Percentiles rank a stretch among this genome's conserved stretches.
These are phyloP conservation scores for Halcyon senegalensis DNA, from an alignment of 2,113 vertebrate species.

Conservation along the genomic window DNA sequence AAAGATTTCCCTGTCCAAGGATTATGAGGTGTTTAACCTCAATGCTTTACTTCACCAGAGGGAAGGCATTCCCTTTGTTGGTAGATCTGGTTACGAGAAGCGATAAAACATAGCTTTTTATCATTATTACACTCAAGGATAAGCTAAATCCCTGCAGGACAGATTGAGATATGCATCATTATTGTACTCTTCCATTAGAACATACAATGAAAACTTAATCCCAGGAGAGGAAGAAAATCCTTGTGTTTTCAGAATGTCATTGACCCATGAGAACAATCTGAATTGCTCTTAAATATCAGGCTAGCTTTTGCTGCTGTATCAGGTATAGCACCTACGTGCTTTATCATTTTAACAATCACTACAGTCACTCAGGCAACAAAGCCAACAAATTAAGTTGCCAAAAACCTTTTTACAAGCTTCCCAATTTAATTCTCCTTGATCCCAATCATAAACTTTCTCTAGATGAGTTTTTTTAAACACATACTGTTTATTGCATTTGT, in stretches of 20 bases:
- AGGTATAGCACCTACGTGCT: not conserved
- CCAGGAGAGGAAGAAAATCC: conserved; percentile 11
- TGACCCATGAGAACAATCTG: not conserved
- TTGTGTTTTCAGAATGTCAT: not conserved
- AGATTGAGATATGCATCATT: conserved; percentile 3
- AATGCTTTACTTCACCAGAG: conserved; percentile 28
- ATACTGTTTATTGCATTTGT: not conserved
- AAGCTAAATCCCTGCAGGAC: conserved; percentile 27
- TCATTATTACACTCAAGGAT: not conserved
- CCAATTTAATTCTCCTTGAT: not conserved
- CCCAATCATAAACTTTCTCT: not conserved
- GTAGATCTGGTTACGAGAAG: conserved; percentile 51
- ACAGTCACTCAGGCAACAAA: not conserved
- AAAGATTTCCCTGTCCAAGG: not conserved
- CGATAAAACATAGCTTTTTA: conserved; percentile 17
- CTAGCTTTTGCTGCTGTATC: not conserved
- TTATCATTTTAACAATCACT: not conserved
- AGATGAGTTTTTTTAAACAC: not conserved
- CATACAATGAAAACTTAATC: not conserved
- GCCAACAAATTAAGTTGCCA: not conserved
- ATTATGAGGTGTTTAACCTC: conserved; percentile 45
- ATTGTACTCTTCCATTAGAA: conserved; percentile 1
- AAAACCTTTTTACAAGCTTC: not conserved
- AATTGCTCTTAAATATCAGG: not conserved
- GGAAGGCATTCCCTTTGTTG: conserved; percentile 47